A percentile compares a stretch with the other conserved stretches of the same genome.
Evolutionary conservation across 1,140 invertebrate species (phyloP).

Genomic region (Euwallacea similis): DNA sequence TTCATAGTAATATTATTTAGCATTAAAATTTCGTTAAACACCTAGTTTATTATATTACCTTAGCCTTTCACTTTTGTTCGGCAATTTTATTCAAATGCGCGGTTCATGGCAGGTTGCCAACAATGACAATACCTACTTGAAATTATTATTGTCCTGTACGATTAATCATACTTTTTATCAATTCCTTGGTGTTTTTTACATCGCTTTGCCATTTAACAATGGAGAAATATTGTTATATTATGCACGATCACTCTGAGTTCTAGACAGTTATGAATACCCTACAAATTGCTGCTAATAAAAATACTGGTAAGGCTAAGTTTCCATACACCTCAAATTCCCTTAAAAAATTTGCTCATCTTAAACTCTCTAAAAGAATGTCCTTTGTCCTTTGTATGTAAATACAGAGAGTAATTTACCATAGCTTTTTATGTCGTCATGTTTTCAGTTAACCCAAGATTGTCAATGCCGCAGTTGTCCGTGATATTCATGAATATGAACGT

Average conservation of each 20-base stretch:
- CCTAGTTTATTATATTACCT: constrained; percentile 22
- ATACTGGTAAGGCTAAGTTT: too few relatives aligned
- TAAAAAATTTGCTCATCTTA: background rate
- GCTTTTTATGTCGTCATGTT: too few relatives aligned
- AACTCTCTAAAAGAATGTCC: background rate
- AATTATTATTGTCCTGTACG: constrained; percentile 8
- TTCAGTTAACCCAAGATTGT: too few relatives aligned
- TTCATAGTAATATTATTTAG: too few relatives aligned
- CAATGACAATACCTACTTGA: constrained; percentile 19
- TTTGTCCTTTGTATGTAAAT: background rate
- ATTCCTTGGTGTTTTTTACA: background rate
- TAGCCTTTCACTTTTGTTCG: constrained; percentile 25
- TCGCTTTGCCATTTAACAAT: too few relatives aligned
- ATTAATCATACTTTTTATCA: constrained; percentile 15
- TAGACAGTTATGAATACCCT: too few relatives aligned
- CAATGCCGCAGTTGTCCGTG: too few relatives aligned
- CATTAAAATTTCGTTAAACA: constrained; percentile 2
- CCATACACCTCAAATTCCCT: too few relatives aligned
- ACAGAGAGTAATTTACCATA: background rate
- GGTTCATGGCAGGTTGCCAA: constrained; percentile 25
- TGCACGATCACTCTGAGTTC: too few relatives aligned
- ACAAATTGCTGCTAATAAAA: too few relatives aligned
- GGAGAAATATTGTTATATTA: too few relatives aligned
- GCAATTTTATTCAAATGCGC: constrained; percentile 17
- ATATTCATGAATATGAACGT: too few relatives aligned